Percentiles rank a stretch among this genome's conserved stretches.
phyloP scores from a whole-genome alignment of 2,797 vertebrate species.

The Mormyrus proboscirostris region DNA sequence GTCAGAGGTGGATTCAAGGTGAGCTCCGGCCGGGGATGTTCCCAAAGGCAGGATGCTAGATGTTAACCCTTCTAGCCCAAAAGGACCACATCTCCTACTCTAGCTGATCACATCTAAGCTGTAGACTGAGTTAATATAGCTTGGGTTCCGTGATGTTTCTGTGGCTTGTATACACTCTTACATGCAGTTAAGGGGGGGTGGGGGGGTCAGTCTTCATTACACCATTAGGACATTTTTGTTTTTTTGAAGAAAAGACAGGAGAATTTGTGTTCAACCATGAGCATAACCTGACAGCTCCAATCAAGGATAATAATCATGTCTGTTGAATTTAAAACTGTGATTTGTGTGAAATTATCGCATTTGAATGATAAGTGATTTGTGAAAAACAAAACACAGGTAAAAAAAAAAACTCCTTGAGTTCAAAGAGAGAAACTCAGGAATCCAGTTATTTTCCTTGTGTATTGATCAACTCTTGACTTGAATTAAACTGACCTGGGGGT shows the following conservation, averaged over 20 bases:
- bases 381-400: not conserved
- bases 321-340: not conserved
- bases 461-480: not conserved
- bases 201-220: not conserved
- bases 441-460: slow-evolving; percentile 8
- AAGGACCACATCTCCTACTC: not conserved
- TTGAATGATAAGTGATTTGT: not conserved
- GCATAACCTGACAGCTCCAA: not conserved
- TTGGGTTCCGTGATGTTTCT: too few relatives aligned
- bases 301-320: not conserved
- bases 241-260: not conserved
- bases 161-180: not conserved
- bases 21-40: not conserved
- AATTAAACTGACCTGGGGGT: slow-evolving; percentile 6
- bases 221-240: not conserved
- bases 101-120: not conserved
- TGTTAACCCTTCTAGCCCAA: not conserved
- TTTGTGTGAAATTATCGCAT: not conserved
- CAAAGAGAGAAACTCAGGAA: not conserved
- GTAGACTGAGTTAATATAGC: not conserved
- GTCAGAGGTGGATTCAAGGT: not conserved
- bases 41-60: not conserved
- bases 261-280: not conserved
- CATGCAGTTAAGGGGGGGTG: not conserved
- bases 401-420: not conserved